Conservation (phyloP, 2,797 vertebrate species). For the Catamblyrhynchus diadema region DNA sequence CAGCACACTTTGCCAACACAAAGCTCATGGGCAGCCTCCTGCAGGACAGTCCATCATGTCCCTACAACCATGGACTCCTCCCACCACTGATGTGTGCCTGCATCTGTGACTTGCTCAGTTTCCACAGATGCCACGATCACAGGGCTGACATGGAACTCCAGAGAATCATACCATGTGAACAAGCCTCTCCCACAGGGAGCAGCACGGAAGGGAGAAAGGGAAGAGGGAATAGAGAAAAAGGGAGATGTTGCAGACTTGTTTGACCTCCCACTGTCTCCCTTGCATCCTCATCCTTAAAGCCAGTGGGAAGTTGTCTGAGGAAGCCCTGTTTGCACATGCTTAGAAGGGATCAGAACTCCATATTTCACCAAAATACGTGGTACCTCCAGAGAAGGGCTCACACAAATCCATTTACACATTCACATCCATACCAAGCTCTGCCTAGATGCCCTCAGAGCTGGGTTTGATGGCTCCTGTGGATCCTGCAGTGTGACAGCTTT, state of each 20-base stretch:
- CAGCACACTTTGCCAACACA: not conserved
- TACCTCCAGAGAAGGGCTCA: not conserved
- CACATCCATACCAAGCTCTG: not conserved
- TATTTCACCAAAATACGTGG: not conserved
- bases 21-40: not conserved
- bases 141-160: not conserved
- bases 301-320: not conserved
- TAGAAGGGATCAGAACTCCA: not conserved
- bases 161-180: not conserved
- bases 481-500: not conserved
- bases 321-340: not conserved
- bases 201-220: not conserved
- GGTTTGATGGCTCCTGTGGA: not conserved
- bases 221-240: not conserved
- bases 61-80: rapidly evolving
- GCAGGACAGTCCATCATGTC: rapidly evolving
- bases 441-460: not conserved
- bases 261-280: not conserved
- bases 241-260: not conserved
- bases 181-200: not conserved
- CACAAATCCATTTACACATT: not conserved
- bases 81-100: not conserved
- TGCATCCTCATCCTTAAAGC: not conserved
- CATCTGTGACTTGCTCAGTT: not conserved
- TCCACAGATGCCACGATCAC: rapidly evolving